Base-by-base conservation (phyloP, 2,888 invertebrate genomes). In the Fragum sueziense region DNA sequence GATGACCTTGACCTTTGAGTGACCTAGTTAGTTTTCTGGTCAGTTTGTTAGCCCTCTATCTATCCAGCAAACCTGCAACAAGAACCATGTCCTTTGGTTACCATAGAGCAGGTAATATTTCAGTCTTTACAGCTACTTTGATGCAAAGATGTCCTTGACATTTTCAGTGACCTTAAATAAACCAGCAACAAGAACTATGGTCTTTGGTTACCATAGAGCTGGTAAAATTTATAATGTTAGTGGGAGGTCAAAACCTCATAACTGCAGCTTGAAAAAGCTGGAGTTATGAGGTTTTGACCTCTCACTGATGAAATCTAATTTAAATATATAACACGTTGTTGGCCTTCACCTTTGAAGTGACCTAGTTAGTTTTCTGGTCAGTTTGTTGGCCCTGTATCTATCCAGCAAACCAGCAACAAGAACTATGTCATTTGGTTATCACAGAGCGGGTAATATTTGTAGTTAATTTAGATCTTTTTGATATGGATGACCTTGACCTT, bases 21-120 rank as follows among this genome's bases (percentile, higher is more conserved):
- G 99, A 99, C 94, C 97, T 99, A 93, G 98, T 98, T 81, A 97
- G 98, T 91, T 99, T 99, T 94, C 97, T 99, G 96, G 98, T 99
- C 93, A 99, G 99, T n/a, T 94, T 99, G 85, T 97, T 99, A 94
- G 96, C 98, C 0, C 93, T 98, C 85, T 98, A 97, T 96, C 95
- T 98, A 69, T 96, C 97, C 0, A 95, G 95, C 83, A 95, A 97
- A 88, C 97, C 97, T 0, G 95, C 98, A 0, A 97, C 97, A 0
- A 95, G 96, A 89, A 95, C 95, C 90, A 97, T 99, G 97, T 96
- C 97, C 61, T 99, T 98, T 94, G 95, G 95, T 6, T 99, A 97
- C 96, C 97, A 99, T 93, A 95, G 99, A 74, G 98, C 98, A 0
- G 98, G 98, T 94, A 78, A 41, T 41, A 17, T 41, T 41, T 11